phyloP scores from a whole-genome alignment of 2,797 vertebrate genomes.

The Onychomys leucogaster region DNA sequence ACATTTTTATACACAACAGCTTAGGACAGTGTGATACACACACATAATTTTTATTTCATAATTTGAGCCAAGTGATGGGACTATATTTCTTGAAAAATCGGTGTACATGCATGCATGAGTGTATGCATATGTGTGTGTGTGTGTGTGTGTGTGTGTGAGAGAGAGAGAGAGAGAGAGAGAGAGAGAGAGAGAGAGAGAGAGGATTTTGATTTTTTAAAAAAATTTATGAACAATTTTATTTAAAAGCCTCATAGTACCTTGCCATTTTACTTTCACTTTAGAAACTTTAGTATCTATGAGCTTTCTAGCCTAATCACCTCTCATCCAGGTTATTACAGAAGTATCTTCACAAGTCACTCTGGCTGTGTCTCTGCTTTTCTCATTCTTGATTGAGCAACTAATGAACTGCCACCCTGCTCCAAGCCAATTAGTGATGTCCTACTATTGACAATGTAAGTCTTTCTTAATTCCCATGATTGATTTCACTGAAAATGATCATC shows the following conservation, averaged over 20 bases:
- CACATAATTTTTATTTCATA: background rate
- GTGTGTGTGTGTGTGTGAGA: background rate
- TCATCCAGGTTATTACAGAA: background rate
- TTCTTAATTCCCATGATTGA: background rate
- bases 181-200: background rate
- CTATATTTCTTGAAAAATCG: background rate
- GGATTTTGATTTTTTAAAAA: background rate
- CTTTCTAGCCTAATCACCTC: background rate
- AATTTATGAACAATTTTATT: background rate
- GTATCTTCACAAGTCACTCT: background rate
- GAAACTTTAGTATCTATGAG: background rate
- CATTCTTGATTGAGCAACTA: background rate
- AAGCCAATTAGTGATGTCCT: background rate
- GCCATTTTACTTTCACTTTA: background rate
- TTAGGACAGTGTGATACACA: background rate
- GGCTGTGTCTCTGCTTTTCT: too few species aligned
- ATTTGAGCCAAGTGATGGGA: background rate
- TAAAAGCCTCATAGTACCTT: background rate
- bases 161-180: background rate
- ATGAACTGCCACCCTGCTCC: background rate
- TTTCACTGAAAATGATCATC: conserved; percentile 11
- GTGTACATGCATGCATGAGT: background rate
- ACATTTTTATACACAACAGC: background rate
- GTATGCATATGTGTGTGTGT: background rate
- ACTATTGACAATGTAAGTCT: background rate